Conservation (phyloP, 2,113 vertebrate genomes). For the Herpetotheres cachinnans region DNA sequence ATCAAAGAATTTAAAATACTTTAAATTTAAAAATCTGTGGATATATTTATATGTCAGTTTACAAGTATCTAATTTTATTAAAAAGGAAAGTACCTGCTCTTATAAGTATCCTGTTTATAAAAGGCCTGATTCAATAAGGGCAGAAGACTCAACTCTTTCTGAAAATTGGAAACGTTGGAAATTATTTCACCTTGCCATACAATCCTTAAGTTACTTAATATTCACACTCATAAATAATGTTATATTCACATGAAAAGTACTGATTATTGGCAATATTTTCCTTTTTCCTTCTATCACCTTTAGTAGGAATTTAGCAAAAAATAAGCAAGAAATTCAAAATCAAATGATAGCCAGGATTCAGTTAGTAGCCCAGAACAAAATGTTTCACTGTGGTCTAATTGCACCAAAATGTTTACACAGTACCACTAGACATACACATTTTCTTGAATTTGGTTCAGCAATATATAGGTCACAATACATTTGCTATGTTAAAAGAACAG, state of each 20-base stretch:
- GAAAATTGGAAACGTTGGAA: not conserved
- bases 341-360: not conserved
- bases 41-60: not conserved
- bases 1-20: not conserved
- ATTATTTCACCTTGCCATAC: not conserved
- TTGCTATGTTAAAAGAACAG: not conserved
- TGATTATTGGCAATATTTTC: not conserved
- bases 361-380: not conserved
- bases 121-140: not conserved
- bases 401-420: not conserved
- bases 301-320: not conserved
- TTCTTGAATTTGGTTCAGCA: not conserved
- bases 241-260: not conserved
- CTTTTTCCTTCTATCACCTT: not conserved
- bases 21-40: not conserved
- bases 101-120: not conserved
- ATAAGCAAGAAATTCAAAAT: not conserved
- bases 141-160: not conserved
- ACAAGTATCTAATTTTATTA: not conserved
- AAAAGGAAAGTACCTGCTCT: not conserved
- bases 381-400: not conserved
- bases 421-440: no score
- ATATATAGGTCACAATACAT: not conserved
- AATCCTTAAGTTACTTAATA: not conserved
- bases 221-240: not conserved